Percentiles rank a stretch among this genome's conserved stretches.
Evolutionary conservation across 2,888 invertebrate genomes (phyloP).

Genomic region (Abrostola tripartita): DNA sequence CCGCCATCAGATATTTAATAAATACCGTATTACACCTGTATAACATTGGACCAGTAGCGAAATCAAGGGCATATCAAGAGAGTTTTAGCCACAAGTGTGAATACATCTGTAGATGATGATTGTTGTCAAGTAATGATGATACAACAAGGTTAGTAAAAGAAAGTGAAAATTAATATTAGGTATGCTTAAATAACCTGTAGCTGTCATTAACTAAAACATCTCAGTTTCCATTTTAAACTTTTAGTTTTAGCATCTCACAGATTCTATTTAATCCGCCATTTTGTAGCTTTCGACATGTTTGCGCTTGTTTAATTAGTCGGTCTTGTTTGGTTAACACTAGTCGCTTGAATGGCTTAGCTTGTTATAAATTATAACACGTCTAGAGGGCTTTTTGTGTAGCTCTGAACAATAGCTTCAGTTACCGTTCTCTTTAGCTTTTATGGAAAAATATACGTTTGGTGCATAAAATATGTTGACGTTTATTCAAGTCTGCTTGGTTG

Average conservation of each 20-base stretch:
- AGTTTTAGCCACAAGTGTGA: too few species aligned
- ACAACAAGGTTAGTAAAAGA: too few species aligned
- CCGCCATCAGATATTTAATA: too few species aligned
- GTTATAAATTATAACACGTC: conserved; percentile 29
- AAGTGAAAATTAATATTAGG: too few species aligned
- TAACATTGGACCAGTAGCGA: too few species aligned
- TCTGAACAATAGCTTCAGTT: conserved; percentile 10
- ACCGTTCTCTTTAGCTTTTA: neutral
- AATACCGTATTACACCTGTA: too few species aligned
- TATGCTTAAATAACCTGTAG: too few species aligned
- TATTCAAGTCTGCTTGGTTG: too few species aligned
- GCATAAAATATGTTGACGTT: neutral
- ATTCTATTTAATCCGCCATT: neutral
- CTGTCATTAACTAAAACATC: neutral
- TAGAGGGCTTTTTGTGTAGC: conserved; percentile 17
- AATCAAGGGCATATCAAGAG: too few species aligned
- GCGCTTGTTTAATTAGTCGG: conserved; percentile 43
- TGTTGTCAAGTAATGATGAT: too few species aligned
- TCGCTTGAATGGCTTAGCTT: conserved; percentile 32
- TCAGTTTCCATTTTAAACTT: neutral
- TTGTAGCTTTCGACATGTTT: conserved; percentile 37
- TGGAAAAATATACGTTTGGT: conserved; percentile 10
- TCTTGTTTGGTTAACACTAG: conserved; percentile 29
- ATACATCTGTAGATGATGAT: too few species aligned
- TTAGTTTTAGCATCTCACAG: conserved; percentile 6